A percentile compares a stretch with the other conserved stretches of the same genome.
These are phyloP conservation scores for Leptinotarsa defecta DNA, from an alignment of 1,140 invertebrate species.

Conservation along the genomic window DNA sequence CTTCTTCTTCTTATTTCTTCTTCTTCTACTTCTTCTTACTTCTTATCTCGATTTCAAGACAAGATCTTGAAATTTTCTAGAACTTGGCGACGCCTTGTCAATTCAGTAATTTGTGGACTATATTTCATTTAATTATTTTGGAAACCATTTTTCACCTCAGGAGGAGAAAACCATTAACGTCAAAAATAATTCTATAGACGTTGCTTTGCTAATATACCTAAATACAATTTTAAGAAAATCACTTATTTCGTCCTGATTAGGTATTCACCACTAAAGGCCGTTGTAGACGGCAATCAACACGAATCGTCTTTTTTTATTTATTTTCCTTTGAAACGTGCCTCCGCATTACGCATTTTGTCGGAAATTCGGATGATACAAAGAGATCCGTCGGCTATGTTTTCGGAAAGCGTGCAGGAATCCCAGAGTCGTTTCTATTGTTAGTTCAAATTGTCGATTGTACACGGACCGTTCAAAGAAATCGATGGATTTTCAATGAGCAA, in stretches of 20 bases:
- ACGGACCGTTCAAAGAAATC: neutral
- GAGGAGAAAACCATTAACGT: too few species aligned
- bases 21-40: too few species aligned
- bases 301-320: neutral
- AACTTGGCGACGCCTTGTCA: too few species aligned
- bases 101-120: too few species aligned
- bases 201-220: too few species aligned
- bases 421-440: neutral
- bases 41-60: too few species aligned
- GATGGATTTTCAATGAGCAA: neutral
- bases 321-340: neutral
- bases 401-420: slow-evolving; percentile 1
- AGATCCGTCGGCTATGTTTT: neutral
- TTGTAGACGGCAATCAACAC: neutral
- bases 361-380: neutral
- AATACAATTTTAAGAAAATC: too few species aligned
- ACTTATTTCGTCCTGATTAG: neutral
- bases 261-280: neutral
- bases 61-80: too few species aligned
- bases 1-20: too few species aligned
- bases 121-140: too few species aligned
- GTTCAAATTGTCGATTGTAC: neutral
- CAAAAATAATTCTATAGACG: too few species aligned
- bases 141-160: too few species aligned
- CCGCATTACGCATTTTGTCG: neutral